Evolutionary conservation across 2,113 vertebrate genomes (phyloP), one percentile per base, ranked within the genome.

Genomic region (Callopanchax toddi): DNA sequence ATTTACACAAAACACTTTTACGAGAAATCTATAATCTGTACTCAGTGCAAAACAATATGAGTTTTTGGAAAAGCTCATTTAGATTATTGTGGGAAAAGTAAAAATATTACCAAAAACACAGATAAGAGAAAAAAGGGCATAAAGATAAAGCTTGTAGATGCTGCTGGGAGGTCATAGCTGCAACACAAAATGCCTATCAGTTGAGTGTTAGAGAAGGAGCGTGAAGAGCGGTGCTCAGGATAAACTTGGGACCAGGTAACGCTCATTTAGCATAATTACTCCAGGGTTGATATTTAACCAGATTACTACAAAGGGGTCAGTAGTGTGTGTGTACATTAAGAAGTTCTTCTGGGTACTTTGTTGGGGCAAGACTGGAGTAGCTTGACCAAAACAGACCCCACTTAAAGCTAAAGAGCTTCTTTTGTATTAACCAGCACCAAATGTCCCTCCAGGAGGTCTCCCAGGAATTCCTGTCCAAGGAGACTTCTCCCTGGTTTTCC

Each of bases 231-330:
- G 16, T 60, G 40, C n/a, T 34, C 66, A 58, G 54, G 64, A 61
- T 57, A 43, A 86, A 83, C 64, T 81, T 74, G 58, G 59, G 76
- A 84, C 81, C 15, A 5, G 71, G 67, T 78, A 74, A 75, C 59
- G 15, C 64, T 89, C 60, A 81, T 91, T 90, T 81, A 85, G 72
- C 64, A 68, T 75, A 87, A 91, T 92, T 89, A 87, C 61, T 72
- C 76, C 68, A 43, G 50, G 69, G 80, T 79, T 89, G 62, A 89
- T 90, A 89, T 90, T 78, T 76, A 83, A 87, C 79, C 76, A 63
- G 78, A 89, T 77, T 79, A 85, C 56, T 6, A 36, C 69, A 34
- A 49, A 49, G 1, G 48, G 37, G 49, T 55, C 42, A 53, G 39
- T 37, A 29, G 32, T 20, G 37, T 32, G 40, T 58, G 45, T 62